These are phyloP conservation scores for Chydorus sphaericus DNA, from an alignment of 2,888 invertebrate genomes.

Conservation along the genomic window DNA sequence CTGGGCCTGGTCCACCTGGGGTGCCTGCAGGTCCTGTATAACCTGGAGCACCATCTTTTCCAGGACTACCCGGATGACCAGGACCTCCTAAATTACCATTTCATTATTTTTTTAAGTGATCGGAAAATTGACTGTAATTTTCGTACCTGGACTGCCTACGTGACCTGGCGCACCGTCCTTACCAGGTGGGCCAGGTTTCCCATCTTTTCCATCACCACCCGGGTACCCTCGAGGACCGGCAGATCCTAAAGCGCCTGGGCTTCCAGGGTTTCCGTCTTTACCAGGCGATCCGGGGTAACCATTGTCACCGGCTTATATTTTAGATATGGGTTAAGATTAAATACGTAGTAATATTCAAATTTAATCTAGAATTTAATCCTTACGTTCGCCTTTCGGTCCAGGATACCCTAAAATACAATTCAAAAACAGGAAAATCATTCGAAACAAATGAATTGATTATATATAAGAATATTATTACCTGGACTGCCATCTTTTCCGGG, in stretches of 20 bases:
- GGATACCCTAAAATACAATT: no score
- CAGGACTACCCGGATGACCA: constrained; percentile 55
- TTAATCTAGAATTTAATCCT: no score
- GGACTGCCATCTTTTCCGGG: background rate
- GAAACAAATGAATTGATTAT: no score
- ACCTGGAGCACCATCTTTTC: constrained; percentile 55
- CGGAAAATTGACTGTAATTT: background rate
- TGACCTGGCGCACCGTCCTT: no score
- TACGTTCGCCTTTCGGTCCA: no score
- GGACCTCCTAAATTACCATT: constrained; percentile 42
- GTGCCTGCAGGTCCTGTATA: constrained; percentile 47
- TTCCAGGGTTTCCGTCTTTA: background rate
- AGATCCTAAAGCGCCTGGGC: background rate
- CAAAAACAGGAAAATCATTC: no score
- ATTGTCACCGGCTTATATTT: background rate
- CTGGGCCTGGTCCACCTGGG: constrained; percentile 48
- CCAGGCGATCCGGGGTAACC: background rate
- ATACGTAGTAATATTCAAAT: no score
- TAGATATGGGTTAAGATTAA: no score
- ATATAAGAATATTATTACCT: background rate
- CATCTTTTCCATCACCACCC: background rate
- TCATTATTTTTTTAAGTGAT: no score
- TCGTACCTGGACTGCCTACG: no score
- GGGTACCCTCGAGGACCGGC: background rate
- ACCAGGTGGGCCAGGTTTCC: background rate